phyloP scores from a whole-genome alignment of 2,888 invertebrate species.

The Cheilosia variabilis region DNA sequence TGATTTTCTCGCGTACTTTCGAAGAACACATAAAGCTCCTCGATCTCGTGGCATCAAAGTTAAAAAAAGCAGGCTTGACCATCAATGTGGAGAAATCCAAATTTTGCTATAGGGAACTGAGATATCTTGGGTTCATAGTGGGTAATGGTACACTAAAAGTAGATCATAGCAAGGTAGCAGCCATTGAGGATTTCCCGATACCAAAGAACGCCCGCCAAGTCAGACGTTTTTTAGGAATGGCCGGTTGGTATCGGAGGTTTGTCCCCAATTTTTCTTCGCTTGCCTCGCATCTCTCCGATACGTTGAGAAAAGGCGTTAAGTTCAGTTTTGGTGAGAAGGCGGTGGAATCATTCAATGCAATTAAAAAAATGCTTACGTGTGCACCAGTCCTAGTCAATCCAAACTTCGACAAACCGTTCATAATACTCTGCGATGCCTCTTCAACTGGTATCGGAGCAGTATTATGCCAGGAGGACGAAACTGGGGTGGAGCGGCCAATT shows the following conservation, averaged over 20 bases:
- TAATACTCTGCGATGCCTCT: too few relatives aligned
- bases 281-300: too few relatives aligned
- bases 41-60: neutral
- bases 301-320: too few relatives aligned
- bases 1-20: neutral
- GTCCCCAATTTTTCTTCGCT: neutral
- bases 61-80: neutral
- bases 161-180: neutral
- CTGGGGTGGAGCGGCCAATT: slow-evolving; percentile 22
- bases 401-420: too few relatives aligned
- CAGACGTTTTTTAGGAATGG: slow-evolving; percentile 12
- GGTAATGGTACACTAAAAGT: neutral
- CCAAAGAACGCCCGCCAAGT: slow-evolving; percentile 12
- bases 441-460: slow-evolving; percentile 22
- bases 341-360: too few relatives aligned
- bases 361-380: too few relatives aligned
- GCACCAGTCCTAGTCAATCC: too few relatives aligned
- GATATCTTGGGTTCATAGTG: neutral
- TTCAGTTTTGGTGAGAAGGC: too few relatives aligned
- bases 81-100: neutral
- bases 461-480: slow-evolving; percentile 35
- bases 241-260: too few relatives aligned
- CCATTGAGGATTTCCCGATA: slow-evolving; percentile 9
- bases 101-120: neutral
- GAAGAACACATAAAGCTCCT: neutral